Base-by-base conservation (phyloP, 2,888 invertebrate genomes). In the Sicus ferrugineus region DNA sequence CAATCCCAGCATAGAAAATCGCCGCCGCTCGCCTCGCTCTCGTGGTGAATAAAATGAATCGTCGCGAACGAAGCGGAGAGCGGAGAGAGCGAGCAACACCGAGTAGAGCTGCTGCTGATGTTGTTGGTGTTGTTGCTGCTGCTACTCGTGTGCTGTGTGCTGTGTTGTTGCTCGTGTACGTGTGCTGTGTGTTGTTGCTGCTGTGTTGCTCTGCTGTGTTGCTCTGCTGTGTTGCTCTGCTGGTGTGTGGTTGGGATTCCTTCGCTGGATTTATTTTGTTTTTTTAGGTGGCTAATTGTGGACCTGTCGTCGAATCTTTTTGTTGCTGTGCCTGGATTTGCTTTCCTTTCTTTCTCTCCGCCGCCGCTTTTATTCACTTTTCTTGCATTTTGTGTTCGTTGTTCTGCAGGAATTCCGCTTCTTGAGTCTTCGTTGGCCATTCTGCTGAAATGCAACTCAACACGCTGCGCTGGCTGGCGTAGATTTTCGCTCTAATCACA, bases 271-370 rank as follows among this genome's bases (percentile, higher is more conserved):
- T 46, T 46, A 14, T 9, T 26, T 67, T 31, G 19, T 19, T 48
- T 42, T 38, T 70, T 70, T 71, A 73, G 73, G 73, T 76, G 74
- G 80, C 83, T 82, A 81, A 81, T 81, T 81, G 82, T 81, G 79
- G 81, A 81, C 81, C 83, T 81, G 81, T 81, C 81, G 81, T 80
- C 83, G 79, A 74, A 77, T 76, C 70, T 75, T 76, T 73, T 73
- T 74, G 70, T 72, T n/a, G 16, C 16, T 54, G 34, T 34, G 65
- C 19, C 48, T 28, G 28, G 50, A n/a, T 4, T 42, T 34, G n/a
- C 26, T 58, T 67, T 52, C 54, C 34, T 34, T 28, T 54, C 46
- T 11, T 50, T 61, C 50, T 11, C 16, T 58, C 30, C 16, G 19
- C 42, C 14, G 7, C 23, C 19, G 23, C 23, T 59, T 2, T 14